Evolutionary conservation across 1,140 invertebrate species (phyloP).

Genomic region (Pseudomyrmex gracilis): DNA sequence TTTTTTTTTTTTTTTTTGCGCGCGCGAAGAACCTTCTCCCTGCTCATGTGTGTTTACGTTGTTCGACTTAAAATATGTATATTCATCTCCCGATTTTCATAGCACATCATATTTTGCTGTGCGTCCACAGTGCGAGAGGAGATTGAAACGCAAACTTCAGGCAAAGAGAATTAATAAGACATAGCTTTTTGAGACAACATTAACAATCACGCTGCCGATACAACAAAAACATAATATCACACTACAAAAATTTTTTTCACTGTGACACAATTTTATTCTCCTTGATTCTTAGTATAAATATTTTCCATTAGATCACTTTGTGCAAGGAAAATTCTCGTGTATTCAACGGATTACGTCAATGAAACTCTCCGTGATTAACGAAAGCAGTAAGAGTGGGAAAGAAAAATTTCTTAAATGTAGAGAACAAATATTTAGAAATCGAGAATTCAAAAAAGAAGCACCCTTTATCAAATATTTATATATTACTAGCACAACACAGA

Average conservation of each 20-base stretch:
- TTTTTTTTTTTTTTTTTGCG: neutral
- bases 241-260: slow-evolving; percentile 67
- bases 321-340: slow-evolving; percentile 27
- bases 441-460: neutral
- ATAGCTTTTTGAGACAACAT: slow-evolving; percentile 66
- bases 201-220: slow-evolving; percentile 67
- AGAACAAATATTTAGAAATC: slow-evolving; percentile 42
- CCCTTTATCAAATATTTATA: no score
- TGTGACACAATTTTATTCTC: slow-evolving; percentile 26
- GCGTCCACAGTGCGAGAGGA: neutral
- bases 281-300: neutral
- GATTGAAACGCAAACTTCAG: neutral
- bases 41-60: neutral
- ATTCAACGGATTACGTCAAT: slow-evolving; percentile 20
- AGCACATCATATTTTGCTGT: no score
- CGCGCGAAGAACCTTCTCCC: neutral
- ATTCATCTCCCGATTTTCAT: neutral
- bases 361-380: neutral
- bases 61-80: neutral
- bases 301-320: slow-evolving; percentile 63
- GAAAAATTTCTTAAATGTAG: slow-evolving; percentile 23
- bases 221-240: slow-evolving; percentile 68
- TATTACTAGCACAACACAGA: no score
- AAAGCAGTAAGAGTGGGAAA: neutral
- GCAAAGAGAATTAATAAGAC: slow-evolving; percentile 34